These are phyloP conservation scores for Psettodes erumei DNA, from an alignment of 2,113 vertebrate species.

Conservation along the genomic window DNA sequence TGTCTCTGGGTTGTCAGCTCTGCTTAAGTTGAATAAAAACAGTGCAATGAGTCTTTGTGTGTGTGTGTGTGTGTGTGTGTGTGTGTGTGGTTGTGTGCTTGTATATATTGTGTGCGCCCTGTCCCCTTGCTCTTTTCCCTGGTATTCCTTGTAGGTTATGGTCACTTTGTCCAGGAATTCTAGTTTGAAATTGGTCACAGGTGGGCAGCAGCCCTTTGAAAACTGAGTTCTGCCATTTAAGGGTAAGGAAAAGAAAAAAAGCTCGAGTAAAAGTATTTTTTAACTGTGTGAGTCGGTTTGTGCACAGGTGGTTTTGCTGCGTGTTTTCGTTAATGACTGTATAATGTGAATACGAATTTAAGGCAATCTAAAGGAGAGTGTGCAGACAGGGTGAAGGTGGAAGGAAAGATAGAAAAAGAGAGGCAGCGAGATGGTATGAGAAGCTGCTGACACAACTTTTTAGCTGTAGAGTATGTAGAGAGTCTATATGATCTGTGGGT, in stretches of 20 bases:
- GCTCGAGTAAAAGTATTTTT: background rate
- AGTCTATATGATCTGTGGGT: slow-evolving; percentile 75
- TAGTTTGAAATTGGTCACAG: slow-evolving; percentile 27
- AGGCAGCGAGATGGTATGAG: slow-evolving; percentile 34
- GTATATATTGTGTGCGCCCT: background rate
- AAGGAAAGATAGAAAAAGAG: background rate
- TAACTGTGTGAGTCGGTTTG: background rate
- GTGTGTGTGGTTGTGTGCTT: slow-evolving; percentile 5
- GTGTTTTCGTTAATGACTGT: slow-evolving; percentile 15
- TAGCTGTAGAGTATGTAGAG: slow-evolving; percentile 47
- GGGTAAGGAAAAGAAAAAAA: background rate
- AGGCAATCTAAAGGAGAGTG: slow-evolving; percentile 8
- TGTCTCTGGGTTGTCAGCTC: slow-evolving; percentile 46
- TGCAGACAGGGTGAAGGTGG: slow-evolving; percentile 2
- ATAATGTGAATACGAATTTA: slow-evolving; percentile 17
- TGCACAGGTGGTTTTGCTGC: background rate
- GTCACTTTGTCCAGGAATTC: slow-evolving; percentile 14
- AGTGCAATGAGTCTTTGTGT: slow-evolving; percentile 2
- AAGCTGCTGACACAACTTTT: slow-evolving; percentile 65
- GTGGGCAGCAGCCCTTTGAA: slow-evolving; percentile 7
- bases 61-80: background rate
- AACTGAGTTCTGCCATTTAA: slow-evolving; percentile 8
- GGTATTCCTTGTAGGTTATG: slow-evolving; percentile 12
- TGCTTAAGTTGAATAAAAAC: slow-evolving; percentile 51
- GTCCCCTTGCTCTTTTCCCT: background rate